Evolutionary conservation across 2,113 vertebrate genomes (phyloP).

Genomic region (Muntiacus muntjak): DNA sequence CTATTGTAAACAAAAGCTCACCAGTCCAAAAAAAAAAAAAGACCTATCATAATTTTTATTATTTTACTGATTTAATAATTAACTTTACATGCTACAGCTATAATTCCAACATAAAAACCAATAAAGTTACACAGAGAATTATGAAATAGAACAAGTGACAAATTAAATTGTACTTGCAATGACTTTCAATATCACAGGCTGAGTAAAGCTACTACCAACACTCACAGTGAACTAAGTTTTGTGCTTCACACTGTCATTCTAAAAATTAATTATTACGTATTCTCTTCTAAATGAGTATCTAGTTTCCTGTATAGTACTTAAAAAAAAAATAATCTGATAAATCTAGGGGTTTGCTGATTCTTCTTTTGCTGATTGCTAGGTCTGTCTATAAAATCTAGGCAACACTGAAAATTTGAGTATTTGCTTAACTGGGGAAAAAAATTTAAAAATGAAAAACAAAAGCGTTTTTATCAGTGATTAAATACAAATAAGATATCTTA

Average conservation of each 20-base stretch:
- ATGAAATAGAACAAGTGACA: background rate
- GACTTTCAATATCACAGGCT: background rate
- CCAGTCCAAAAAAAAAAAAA: background rate
- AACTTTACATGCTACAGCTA: background rate
- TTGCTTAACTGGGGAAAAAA: constrained; percentile 48
- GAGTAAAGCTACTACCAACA: background rate
- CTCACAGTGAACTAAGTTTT: background rate
- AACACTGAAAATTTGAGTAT: constrained; percentile 48
- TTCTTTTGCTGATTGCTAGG: constrained; percentile 41
- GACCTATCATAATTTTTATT: background rate
- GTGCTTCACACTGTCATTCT: background rate
- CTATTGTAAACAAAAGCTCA: background rate
- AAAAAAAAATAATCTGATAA: constrained; percentile 29
- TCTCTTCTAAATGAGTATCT: background rate
- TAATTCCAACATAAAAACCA: constrained; percentile 34
- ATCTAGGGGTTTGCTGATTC: constrained; percentile 19
- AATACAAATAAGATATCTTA: background rate
- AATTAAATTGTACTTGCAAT: background rate
- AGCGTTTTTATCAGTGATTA: background rate
- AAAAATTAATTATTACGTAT: background rate
- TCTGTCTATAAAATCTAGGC: constrained; percentile 40
- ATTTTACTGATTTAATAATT: constrained; percentile 7
- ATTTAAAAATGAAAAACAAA: constrained; percentile 14
- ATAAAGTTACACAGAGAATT: background rate
- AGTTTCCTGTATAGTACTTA: background rate